Base-by-base conservation (phyloP, 2,888 invertebrate genomes). In the Pteria penguin region DNA sequence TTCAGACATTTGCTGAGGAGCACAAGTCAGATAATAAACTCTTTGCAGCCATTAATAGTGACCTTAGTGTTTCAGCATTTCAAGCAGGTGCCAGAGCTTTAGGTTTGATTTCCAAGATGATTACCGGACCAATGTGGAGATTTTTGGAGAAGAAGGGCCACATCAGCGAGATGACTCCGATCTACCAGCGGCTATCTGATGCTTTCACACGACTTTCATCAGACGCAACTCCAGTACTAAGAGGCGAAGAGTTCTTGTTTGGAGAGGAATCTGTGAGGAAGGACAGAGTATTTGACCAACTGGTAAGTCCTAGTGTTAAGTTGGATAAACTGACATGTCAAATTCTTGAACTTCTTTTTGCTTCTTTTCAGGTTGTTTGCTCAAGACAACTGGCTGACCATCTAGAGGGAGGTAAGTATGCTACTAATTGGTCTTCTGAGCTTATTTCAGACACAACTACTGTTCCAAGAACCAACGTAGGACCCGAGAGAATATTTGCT, bases 1-100 rank as follows among this genome's bases (percentile, higher is more conserved):
- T n/a, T n/a, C n/a, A n/a, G n/a, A n/a, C n/a, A n/a, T n/a, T n/a
- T n/a, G n/a, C 60, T 27, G 60, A 60, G 18, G 45, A 60, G 3
- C 60, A 70, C 52, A 70, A 60, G 22, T 18, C 60, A 70, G 70
- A 70, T 70, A 60, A 61, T 52, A 60, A 52, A 45, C 60, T 60
- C 36, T 70, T 60, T 55, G n/a, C n/a, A n/a, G n/a, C n/a, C n/a
- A n/a, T n/a, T n/a, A n/a, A n/a, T n/a, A n/a, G n/a, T n/a, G n/a
- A n/a, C n/a, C n/a, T n/a, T n/a, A n/a, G n/a, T n/a, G n/a, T n/a
- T n/a, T n/a, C n/a, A n/a, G n/a, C n/a, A n/a, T n/a, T n/a, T n/a
- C n/a, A n/a, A n/a, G n/a, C n/a, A n/a, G n/a, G n/a, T n/a, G n/a
- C n/a, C n/a, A n/a, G n/a, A n/a, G n/a, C n/a, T n/a, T n/a, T n/a